Base-by-base conservation (phyloP, 2,113 vertebrate genomes). In the Podocnemis expansa region DNA sequence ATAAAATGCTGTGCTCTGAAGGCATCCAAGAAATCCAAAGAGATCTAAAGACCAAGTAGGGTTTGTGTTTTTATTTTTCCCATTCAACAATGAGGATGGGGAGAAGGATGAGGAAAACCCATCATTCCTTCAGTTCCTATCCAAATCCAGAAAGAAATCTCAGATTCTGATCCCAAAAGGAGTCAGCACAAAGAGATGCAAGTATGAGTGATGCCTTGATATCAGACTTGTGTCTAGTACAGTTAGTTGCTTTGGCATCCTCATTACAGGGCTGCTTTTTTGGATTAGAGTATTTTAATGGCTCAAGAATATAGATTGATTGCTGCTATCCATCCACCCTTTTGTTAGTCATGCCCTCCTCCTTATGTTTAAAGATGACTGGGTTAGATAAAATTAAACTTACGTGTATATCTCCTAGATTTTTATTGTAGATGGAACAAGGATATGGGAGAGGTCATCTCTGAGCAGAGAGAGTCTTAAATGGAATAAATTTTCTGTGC, bases 141-240 rank as follows among this genome's bases (percentile, higher is more conserved):
- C 73, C 96, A 95, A 90, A 93, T 96, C 90, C 96, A 97, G 94
- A 80, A 94, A 95, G 96, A 96, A 97, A 93, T 84, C 90, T 97
- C 91, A 97, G 84, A 96, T 96, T 97, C 94, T 96, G 92, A 97
- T 96, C 94, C 97, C 96, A 94, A 96, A 94, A 95, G 94, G 92
- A 94, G 89, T 94, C 84, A 95, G 95, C 93, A 76, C 90, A 94
- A 93, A 90, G 88, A 95, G 94, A 97, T 95, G 93, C 96, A 95
- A 91, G 93, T 96, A 95, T 67, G 84, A 83, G 45, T 2, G 91
- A 16, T 38, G 34, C 25, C 24, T 43, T 41, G 93, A 89, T 87
- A 90, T 89, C 84, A 0, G n/a, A 95, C 91, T 96, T 84, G 92
- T 91, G 88, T 93, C 82, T 83, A 52, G 5, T 86, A 90, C 82